Base-by-base conservation (phyloP, 1,140 invertebrate species). In the Psilanteris sp. region DNA sequence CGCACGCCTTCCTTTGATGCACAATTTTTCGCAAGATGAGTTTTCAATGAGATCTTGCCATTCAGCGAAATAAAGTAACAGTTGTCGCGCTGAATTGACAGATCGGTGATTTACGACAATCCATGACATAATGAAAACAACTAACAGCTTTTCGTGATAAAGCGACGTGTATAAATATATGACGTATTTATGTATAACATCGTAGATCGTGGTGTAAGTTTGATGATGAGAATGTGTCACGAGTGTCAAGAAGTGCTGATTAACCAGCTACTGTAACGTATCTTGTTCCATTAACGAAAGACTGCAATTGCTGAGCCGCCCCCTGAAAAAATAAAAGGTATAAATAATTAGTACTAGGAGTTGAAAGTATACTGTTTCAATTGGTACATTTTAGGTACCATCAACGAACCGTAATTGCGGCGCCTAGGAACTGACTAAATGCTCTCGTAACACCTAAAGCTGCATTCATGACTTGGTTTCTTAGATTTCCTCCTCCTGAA, bases 371-470 rank as follows among this genome's bases (percentile, higher is more conserved):
- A 13, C 11, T 11, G n/a, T 10, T 32, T 4, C n/a, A 7, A 11
- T 32, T 20, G 3, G 3, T 20, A 3, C 18, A 3, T 20, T 20
- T 20, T 20, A n/a, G n/a, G n/a, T n/a, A n/a, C n/a, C n/a, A n/a
- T n/a, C n/a, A 18, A 79, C 68, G 77, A 88, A 93, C 93, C 90
- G 93, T 92, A 77, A 94, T 91, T 9, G 93, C 93, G 78, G 92
- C 90, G 79, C 92, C 92, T 78, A 94, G 89, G 81, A 94, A 93
- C 80, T 92, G 91, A 71, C 92, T 92, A 78, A 94, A 92, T 1
- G 92, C 92, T 84, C 91, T 90, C 4, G 93, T 93, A 52, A 93
- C 92, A 72, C 93, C 93, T 52, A 93, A 91, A 39, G 92, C 92
- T 22, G 92, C 92, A 44, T 90, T 92, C 4, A 94, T 89, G 24